Base-by-base conservation (phyloP, 2,888 invertebrate species). In the Trissolcus japonicus region DNA sequence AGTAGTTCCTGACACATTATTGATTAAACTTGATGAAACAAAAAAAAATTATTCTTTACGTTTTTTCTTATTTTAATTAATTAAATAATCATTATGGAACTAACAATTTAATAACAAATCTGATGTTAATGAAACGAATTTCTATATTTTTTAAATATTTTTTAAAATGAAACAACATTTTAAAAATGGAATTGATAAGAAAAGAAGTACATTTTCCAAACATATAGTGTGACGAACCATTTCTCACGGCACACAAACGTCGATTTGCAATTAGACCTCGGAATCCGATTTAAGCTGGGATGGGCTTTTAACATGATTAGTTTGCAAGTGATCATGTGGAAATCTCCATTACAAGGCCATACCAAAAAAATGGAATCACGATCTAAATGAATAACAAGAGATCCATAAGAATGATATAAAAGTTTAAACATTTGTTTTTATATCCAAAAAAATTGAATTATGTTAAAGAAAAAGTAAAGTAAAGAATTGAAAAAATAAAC, bases 281-380 rank as follows among this genome's bases (percentile, higher is more conserved):
- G 56, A 67, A 62, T 74, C 67, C 67, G 62, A 74, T 74, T 74
- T 74, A 75, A 67, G 68, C 67, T 63, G 50, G 57, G 60, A 41
- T 68, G 50, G 55, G 16, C 63, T 53, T 60, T 53, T 75, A 75
- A 75, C 59, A 63, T 54, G 63, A 75, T 75, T 75, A 75, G 62
- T 56, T 13, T 35, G 54, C 56, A 68, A 68, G 61, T 67, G 53
- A 57, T 67, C 66, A 74, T 50, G 73, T 63, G 67, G 57, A 74
- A 74, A 74, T 67, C 66, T 72, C 57, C 48, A 35, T 35, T 35
- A 51, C 65, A 43, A 59, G 50, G 17, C 17, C 19, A 53, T 41
- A 69, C 35, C 43, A 46, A 29, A 46, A 46, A 6, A 46, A 14
- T n/a, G 46, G 7, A 6, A n/a, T 1, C 0, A 13, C 43, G 41